phyloP scores from a whole-genome alignment of 2,797 vertebrate genomes.

The Glyptemys insculpta region DNA sequence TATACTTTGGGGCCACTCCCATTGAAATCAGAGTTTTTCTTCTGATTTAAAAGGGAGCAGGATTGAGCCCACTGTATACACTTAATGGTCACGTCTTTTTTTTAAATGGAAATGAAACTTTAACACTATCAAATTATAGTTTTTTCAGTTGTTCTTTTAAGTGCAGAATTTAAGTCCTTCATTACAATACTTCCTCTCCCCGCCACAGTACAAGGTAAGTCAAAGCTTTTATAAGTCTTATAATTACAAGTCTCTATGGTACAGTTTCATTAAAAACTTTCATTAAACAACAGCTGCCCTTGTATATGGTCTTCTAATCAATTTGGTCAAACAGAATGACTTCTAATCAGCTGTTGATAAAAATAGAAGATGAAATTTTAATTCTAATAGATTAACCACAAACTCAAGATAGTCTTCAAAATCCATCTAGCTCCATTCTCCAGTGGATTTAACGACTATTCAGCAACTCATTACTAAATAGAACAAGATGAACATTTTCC shows the following conservation, averaged over 20 bases:
- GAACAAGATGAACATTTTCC: slow-evolving; percentile 99
- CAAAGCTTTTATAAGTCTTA: slow-evolving; percentile 84
- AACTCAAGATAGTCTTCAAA: slow-evolving; percentile 90
- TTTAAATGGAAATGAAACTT: slow-evolving; percentile 71
- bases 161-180: slow-evolving; percentile 78
- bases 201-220: slow-evolving; percentile 80
- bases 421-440: slow-evolving; percentile 88
- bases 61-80: background rate
- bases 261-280: slow-evolving; percentile 89
- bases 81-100: slow-evolving; percentile 1
- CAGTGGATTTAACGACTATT: slow-evolving; percentile 95
- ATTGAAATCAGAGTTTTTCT: background rate
- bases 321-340: slow-evolving; percentile 91
- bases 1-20: slow-evolving; percentile 21
- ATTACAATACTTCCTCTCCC: slow-evolving; percentile 54
- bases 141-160: slow-evolving; percentile 67
- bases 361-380: slow-evolving; percentile 98
- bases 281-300: slow-evolving; percentile 89
- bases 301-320: slow-evolving; percentile 88
- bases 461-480: slow-evolving; percentile 94
- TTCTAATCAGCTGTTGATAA: slow-evolving; percentile 98
- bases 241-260: slow-evolving; percentile 86
- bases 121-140: slow-evolving; percentile 52
- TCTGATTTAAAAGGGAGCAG: background rate
- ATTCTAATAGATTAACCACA: slow-evolving; percentile 96